Percentiles rank a stretch among this genome's conserved stretches.
Conservation (phyloP, 1,140 invertebrate species). For the Pogonognathellus flavescens region DNA sequence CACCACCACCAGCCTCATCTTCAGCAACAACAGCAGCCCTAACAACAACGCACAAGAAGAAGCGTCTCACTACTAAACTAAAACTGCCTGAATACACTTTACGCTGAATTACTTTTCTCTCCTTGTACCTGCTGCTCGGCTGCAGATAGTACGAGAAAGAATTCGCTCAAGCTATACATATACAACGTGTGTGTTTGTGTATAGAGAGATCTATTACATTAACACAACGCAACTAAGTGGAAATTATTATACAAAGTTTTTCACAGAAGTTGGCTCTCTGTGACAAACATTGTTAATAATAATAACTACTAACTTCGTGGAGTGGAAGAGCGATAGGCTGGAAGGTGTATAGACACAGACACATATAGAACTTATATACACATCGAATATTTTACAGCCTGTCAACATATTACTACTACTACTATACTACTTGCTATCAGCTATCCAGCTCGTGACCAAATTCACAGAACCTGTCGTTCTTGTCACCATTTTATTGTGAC, state of each 20-base stretch:
- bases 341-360: not conserved
- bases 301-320: not conserved
- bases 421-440: not conserved
- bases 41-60: not conserved
- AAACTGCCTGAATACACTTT: not conserved
- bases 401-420: slow-evolving; percentile 3
- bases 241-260: no score
- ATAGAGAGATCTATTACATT: no score
- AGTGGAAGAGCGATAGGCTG: no score
- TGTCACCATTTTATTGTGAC: slow-evolving; percentile 39
- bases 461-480: slow-evolving; percentile 19
- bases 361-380: no score
- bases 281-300: slow-evolving; percentile 12
- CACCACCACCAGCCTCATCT: not conserved
- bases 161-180: no score
- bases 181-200: no score
- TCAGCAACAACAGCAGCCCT: not conserved
- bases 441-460: slow-evolving; percentile 18
- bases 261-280: no score
- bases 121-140: no score
- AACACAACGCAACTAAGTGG: no score
- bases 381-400: slow-evolving; percentile 26
- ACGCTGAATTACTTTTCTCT: not conserved
- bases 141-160: no score
- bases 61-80: not conserved